Percentiles rank a stretch among this genome's conserved stretches.
phyloP scores from a whole-genome alignment of 2,797 vertebrate species.

The Ciconia nigra region DNA sequence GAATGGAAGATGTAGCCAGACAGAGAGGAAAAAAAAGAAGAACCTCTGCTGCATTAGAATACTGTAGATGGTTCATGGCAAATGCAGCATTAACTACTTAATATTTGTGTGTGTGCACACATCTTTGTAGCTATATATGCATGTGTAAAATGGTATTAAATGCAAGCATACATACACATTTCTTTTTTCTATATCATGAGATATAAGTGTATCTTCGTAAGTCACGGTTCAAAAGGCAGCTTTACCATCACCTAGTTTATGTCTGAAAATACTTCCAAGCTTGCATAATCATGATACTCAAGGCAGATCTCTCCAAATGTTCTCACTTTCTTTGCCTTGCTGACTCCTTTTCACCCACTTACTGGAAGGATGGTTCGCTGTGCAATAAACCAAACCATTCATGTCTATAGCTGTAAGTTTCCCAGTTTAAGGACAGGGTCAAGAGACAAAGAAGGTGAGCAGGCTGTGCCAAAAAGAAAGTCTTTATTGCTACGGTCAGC shows the following conservation, averaged over 20 bases:
- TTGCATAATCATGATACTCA: background rate
- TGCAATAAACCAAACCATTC: background rate
- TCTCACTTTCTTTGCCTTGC: background rate
- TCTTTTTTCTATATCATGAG: background rate
- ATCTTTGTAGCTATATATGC: background rate
- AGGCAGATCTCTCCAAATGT: background rate
- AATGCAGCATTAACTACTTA: background rate
- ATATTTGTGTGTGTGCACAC: background rate
- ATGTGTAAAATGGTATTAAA: background rate
- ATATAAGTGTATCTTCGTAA: background rate
- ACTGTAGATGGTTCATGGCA: background rate
- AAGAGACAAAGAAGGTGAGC: background rate
- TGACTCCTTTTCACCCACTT: background rate
- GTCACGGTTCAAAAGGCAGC: background rate
- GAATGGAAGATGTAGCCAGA: background rate
- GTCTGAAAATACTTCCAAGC: background rate
- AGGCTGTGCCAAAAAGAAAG: background rate
- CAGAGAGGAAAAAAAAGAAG: background rate
- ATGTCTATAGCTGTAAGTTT: background rate
- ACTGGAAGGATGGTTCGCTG: background rate
- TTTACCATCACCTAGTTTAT: background rate
- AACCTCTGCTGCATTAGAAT: background rate
- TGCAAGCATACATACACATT: background rate
- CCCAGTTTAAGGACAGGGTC: background rate
- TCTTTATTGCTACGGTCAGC: background rate